Base-by-base conservation (phyloP, 2,888 invertebrate species). In the Perdita meconis region DNA sequence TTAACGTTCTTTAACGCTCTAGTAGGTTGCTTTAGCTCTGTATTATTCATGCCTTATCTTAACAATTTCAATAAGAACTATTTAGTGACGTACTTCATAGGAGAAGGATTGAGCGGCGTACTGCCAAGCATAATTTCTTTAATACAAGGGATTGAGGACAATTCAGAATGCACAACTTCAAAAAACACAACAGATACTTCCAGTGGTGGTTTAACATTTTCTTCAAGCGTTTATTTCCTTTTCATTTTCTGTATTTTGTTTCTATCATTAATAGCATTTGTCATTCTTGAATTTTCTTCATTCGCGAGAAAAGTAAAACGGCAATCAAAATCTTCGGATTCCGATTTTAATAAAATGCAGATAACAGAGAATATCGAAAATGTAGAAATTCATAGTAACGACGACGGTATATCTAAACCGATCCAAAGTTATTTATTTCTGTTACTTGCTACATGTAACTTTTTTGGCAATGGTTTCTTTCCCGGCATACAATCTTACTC, bases 11-110 rank as follows among this genome's bases (percentile, higher is more conserved):
- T 94, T 87, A 93, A 95, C 74, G 95, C 96, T 12, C 91, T 96
- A 34, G 96, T 96, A n/a, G 97, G 97, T 78, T 97, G 97, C 90
- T 97, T 97, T 19, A 97, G 97, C 82, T 97, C 97, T 0, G 96
- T 98, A 70, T 93, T 97, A 12, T 98, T 97, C 90, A 95, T 97
- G 93, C 97, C 97, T 4, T 97, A 96, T 91, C 95, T 98, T 94
- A 95, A 95, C 36, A 93, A 95, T 83, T 97, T 96, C 90, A 94
- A 94, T 64, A 95, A 95, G 70, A 93, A 95, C 60, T 98, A 97
- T 90, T 93, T 98, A 82, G 95, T 96, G 1, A 96, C 97, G 0
- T 97, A 96, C 91, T 95, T 97, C 78, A 95, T 96, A 69, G 97
- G 97, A 13, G 97, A 97, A 93, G 96, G 96, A 0, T 92, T 97